Percentiles rank a stretch among this genome's conserved stretches.
These are phyloP conservation scores for Platichthys flesus DNA, from an alignment of 2,113 vertebrate species.

Conservation along the genomic window DNA sequence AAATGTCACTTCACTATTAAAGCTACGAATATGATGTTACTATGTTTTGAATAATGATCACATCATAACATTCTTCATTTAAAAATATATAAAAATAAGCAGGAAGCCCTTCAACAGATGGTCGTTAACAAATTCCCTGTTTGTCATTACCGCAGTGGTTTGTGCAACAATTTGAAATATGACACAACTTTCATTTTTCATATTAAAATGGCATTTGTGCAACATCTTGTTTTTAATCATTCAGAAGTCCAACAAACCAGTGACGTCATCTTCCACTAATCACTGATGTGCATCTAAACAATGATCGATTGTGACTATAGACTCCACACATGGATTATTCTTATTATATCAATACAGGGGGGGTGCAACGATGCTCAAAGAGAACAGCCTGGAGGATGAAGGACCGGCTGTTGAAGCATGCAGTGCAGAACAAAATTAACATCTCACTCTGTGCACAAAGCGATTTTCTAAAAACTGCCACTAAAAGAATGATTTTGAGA, in stretches of 20 bases:
- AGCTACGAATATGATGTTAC: no score
- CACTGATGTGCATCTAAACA: no score
- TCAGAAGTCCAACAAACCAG: no score
- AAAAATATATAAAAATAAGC: no score
- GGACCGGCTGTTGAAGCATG: neutral
- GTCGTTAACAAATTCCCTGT: neutral
- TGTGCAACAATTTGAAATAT: neutral
- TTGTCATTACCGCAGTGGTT: neutral
- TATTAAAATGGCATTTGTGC: neutral
- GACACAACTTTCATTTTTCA: neutral
- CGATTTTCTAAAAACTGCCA: neutral
- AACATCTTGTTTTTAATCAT: neutral
- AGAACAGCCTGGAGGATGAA: neutral
- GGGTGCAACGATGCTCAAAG: neutral
- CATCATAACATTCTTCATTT: no score
- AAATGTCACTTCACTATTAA: no score
- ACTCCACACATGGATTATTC: neutral
- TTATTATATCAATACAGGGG: neutral
- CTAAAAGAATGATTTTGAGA: conserved; percentile 17
- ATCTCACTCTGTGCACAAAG: neutral
- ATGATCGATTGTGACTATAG: no score
- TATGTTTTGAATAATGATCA: no score
- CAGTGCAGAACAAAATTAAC: no score
- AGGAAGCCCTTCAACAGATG: neutral
- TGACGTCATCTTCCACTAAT: no score